Evolutionary conservation across 1,140 invertebrate species (phyloP), one percentile per base, ranked within the genome.

Genomic region (Steinernema feltiae): DNA sequence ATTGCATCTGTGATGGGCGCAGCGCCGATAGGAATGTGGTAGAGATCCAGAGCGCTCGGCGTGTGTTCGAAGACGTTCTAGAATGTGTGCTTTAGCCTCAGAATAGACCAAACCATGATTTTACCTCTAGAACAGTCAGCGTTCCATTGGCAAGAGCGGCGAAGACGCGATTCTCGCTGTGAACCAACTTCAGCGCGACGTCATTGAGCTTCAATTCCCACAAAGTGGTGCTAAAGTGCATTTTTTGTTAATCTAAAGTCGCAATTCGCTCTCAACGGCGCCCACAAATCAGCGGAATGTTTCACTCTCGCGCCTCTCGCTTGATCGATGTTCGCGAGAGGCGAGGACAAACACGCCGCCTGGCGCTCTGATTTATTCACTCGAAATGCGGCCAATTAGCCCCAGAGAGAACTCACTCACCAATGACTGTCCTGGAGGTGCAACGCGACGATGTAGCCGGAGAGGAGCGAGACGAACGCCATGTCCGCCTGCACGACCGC

Each of bases 141-240:
- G 88, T 89, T 32, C 89, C 89, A 82, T 90, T 88, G 32, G 88
- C 88, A 12, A 90, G 77, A 27, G 84, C 88, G 63, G 87, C 87
- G 81, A 88, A 89, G 0, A 89, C 81, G 32, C 86, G 83, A 30
- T 88, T 85, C 69, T 88, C 86, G 30, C 82, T 72, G 78, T 84
- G 84, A 30, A 87, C 75, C 24, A 90, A 79, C 41, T 86, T 85
- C 31, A 89, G 73, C 0, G 89, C 87, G 2, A 89, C 87, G 81
- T 89, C 89, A 74, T 88, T 88, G 2, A 89, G 81, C 63, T 87
- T 87, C 24, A 88, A 78, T 75, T 88, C 84, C 89, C 89, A 89
- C 12, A 88, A 63, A 32, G 85, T 81, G 30, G 83, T 78, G 32
- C 88, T 88, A 77, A 70, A 83, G 2, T 21, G 30, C 17, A 1